Evolutionary conservation across 2,888 invertebrate species (phyloP).

Genomic region (Stenchaetothrips biformis): DNA sequence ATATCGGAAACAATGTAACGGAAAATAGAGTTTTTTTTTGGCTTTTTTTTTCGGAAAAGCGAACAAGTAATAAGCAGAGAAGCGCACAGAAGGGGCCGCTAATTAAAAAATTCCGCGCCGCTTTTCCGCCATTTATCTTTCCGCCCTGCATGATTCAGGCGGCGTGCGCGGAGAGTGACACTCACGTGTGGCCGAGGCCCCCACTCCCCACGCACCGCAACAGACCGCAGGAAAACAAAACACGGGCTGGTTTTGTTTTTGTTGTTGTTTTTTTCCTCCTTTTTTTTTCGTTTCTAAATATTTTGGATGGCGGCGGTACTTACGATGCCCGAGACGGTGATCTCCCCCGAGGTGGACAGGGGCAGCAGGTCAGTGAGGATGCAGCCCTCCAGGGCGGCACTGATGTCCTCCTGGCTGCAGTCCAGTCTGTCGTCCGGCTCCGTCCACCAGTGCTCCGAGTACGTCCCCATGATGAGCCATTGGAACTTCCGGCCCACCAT

Average conservation of each 20-base stretch:
- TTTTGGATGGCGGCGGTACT: conserved; percentile 44
- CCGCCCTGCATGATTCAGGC: no score
- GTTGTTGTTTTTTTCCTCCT: no score
- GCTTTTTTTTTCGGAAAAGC: no score
- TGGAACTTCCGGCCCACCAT: conserved; percentile 92
- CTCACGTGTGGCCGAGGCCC: no score
- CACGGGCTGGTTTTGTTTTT: no score
- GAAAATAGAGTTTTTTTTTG: no score
- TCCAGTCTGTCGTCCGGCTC: conserved; percentile 55
- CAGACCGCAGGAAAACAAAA: no score
- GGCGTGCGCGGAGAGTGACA: no score
- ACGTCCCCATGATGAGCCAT: conserved; percentile 90
- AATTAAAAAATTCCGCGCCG: conserved; percentile 22
- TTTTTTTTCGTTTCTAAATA: conserved; percentile 25
- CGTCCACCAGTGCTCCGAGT: conserved; percentile 69
- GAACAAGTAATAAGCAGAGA: background rate
- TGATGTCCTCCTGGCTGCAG: conserved; percentile 68
- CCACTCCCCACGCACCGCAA: no score
- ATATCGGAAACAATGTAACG: background rate
- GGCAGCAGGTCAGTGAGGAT: conserved; percentile 85
- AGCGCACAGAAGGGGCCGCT: background rate
- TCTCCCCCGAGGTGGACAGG: conserved; percentile 77
- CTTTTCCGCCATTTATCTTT: no score
- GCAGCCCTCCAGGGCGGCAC: conserved; percentile 77
- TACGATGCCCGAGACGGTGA: conserved; percentile 85